These are phyloP conservation scores for Rattus rattus DNA, from an alignment of 2,113 vertebrate genomes.

Conservation along the genomic window DNA sequence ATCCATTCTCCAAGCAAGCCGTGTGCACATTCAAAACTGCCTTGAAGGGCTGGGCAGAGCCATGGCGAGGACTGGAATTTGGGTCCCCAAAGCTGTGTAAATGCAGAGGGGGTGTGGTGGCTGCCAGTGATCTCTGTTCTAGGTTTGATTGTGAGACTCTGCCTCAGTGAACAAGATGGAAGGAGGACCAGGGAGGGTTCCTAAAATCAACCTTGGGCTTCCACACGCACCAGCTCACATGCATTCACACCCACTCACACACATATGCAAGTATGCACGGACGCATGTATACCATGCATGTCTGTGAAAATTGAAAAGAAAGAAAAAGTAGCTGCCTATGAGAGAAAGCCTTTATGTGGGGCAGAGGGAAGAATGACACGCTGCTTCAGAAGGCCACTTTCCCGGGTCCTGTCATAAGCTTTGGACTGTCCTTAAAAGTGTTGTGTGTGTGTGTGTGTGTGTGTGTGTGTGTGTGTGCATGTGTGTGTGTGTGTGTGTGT, in stretches of 20 bases:
- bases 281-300: neutral
- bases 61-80: neutral
- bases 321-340: neutral
- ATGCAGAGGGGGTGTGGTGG: neutral
- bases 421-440: neutral
- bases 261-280: too few relatives aligned
- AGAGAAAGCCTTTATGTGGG: neutral
- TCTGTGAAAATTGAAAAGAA: neutral
- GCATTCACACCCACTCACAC: neutral
- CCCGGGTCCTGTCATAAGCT: neutral
- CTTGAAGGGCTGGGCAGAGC: neutral
- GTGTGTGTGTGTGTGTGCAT: too few relatives aligned
- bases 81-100: neutral
- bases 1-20: neutral
- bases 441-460: too few relatives aligned
- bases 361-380: neutral
- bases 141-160: neutral
- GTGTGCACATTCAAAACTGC: neutral
- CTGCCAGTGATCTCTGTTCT: neutral
- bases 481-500: too few relatives aligned
- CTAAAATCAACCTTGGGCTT: neutral
- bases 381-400: neutral
- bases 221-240: neutral
- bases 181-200: neutral
- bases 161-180: neutral